Evolutionary conservation across 2,888 invertebrate genomes (phyloP).

Genomic region (Tridacna crocea): DNA sequence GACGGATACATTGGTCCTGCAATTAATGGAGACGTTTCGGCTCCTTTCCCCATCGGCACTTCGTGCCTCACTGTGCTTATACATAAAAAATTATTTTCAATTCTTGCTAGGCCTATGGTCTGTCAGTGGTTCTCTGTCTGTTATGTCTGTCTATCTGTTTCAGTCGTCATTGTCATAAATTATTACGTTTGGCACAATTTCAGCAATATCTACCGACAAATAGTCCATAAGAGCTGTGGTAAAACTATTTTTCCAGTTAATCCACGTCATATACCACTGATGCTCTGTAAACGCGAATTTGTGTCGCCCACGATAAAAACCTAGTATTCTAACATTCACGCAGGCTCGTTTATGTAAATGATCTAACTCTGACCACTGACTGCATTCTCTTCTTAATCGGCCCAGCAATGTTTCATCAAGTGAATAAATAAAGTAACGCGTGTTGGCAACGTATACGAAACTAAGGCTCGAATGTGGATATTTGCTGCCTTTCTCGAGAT

Average conservation of each 20-base stretch:
- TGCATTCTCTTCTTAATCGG: conserved; percentile 2
- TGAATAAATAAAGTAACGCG: conserved; percentile 29
- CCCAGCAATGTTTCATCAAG: background rate
- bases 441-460: conserved; percentile 35
- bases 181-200: background rate
- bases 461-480: background rate
- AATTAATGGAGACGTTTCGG: too few relatives aligned
- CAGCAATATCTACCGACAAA: background rate
- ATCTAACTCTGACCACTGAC: background rate
- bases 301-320: conserved; percentile 5
- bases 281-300: conserved; percentile 19
- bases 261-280: conserved; percentile 29
- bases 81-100: too few relatives aligned
- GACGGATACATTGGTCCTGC: too few relatives aligned
- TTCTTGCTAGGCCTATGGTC: too few relatives aligned
- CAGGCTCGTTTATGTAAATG: conserved; percentile 17
- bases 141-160: background rate
- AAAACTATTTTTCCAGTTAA: conserved; percentile 1
- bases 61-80: too few relatives aligned
- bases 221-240: background rate
- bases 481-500: conserved; percentile 24
- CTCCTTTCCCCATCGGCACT: too few relatives aligned
- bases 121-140: background rate
- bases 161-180: background rate
- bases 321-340: background rate